These are phyloP conservation scores for Oryzias sinensis DNA, from an alignment of 2,797 vertebrate genomes.

Conservation along the genomic window DNA sequence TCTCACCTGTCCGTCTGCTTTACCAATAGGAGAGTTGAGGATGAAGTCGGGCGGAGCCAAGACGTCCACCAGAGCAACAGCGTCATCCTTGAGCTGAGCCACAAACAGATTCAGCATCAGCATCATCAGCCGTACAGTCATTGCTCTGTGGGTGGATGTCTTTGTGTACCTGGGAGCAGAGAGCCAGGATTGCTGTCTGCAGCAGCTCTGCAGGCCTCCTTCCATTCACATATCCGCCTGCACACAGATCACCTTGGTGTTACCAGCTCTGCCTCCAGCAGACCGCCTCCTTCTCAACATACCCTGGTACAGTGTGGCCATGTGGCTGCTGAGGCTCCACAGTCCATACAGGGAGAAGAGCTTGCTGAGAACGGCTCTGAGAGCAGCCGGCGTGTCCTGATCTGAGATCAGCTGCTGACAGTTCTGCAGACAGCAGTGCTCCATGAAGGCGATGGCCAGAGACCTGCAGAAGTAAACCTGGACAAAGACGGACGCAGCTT, in stretches of 20 bases:
- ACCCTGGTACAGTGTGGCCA: constrained; percentile 89
- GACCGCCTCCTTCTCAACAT: neutral
- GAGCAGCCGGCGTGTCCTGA: too few species aligned
- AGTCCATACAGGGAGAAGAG: constrained; percentile 86
- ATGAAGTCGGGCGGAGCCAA: constrained; percentile 93
- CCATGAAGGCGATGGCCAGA: too few species aligned
- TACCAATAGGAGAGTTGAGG: constrained; percentile 85
- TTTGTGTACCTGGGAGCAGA: constrained; percentile 82
- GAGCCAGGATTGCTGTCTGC: constrained; percentile 80
- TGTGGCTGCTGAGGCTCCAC: constrained; percentile 88
- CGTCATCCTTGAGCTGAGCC: constrained; percentile 88
- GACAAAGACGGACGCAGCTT: too few species aligned
- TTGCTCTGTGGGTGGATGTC: neutral
- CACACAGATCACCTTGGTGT: neutral
- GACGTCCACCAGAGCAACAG: constrained; percentile 87
- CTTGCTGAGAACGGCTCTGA: constrained; percentile 79
- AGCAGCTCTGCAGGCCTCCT: constrained; percentile 75
- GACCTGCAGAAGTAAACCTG: too few species aligned
- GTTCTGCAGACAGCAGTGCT: too few species aligned
- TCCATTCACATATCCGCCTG: constrained; percentile 86
- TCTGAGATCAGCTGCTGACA: too few species aligned
- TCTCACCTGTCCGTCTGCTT: constrained; percentile 87
- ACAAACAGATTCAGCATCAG: neutral
- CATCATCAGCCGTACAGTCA: neutral
- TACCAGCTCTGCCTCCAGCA: neutral